Conservation (phyloP, 2,113 vertebrate species). For the Hipposideros armiger region DNA sequence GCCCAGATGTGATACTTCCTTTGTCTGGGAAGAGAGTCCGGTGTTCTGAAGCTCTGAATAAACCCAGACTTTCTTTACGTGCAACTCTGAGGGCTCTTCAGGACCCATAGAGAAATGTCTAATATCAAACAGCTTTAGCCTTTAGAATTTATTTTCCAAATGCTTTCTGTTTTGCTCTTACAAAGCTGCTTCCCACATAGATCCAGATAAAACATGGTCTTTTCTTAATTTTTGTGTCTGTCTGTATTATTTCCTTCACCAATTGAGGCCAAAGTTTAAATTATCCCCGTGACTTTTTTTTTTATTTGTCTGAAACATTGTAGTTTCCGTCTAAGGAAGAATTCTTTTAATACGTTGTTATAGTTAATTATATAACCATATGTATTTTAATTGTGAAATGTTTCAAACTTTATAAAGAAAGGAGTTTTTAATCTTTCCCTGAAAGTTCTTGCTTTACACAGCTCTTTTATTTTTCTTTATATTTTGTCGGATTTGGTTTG, state of each 20-base stretch:
- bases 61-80: neutral
- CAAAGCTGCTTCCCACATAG: neutral
- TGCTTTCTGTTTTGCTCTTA: neutral
- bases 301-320: constrained; percentile 3
- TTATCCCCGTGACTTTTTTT: neutral
- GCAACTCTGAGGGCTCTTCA: neutral
- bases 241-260: neutral
- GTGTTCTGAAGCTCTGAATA: neutral
- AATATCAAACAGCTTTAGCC: neutral
- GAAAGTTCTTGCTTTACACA: neutral
- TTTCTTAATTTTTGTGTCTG: neutral
- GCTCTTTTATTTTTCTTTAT: neutral
- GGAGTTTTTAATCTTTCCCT: constrained; percentile 11
- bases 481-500: neutral
- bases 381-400: neutral
- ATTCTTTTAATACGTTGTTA: neutral
- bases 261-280: neutral
- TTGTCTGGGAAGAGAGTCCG: neutral
- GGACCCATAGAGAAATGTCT: neutral
- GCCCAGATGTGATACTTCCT: neutral
- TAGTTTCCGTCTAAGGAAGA: neutral
- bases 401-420: constrained; percentile 10
- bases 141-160: constrained; percentile 45
- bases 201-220: neutral
- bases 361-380: neutral